phyloP scores from a whole-genome alignment of 2,113 vertebrate genomes.

The Halichoerus grypus region DNA sequence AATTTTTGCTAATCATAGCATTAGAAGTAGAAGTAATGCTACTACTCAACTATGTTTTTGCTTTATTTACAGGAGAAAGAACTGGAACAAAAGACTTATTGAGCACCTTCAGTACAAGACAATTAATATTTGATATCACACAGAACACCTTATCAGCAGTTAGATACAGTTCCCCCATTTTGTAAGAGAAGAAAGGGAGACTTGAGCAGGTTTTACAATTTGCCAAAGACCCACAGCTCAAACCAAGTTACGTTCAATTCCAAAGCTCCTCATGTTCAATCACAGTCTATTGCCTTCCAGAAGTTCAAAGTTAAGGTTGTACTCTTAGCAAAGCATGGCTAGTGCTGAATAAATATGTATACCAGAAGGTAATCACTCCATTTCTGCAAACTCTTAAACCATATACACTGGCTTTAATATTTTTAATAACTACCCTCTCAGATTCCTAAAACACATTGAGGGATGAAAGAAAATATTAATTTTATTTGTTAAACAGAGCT shows the following conservation, averaged over 20 bases:
- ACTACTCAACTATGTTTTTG: neutral
- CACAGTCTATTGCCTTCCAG: neutral
- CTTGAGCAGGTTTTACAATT: neutral
- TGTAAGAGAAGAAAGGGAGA: neutral
- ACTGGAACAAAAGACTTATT: neutral
- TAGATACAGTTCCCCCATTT: neutral
- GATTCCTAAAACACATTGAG: slow-evolving; percentile 28
- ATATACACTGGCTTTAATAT: neutral
- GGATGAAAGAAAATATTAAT: slow-evolving; percentile 41
- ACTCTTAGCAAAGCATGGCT: neutral
- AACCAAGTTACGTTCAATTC: slow-evolving; percentile 9
- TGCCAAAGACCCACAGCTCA: slow-evolving; percentile 4
- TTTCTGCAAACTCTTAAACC: neutral
- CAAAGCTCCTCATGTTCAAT: neutral
- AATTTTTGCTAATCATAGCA: neutral
- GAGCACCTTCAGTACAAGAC: neutral
- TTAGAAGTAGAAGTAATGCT: neutral
- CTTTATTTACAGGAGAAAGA: slow-evolving; percentile 26
- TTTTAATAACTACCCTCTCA: neutral
- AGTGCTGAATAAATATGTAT: neutral
- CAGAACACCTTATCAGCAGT: slow-evolving; percentile 19
- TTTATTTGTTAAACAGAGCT: slow-evolving; percentile 56
- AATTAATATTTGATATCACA: neutral
- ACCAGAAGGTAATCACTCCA: neutral
- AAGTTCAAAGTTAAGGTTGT: slow-evolving; percentile 35